Evolutionary conservation across 2,113 vertebrate species (phyloP).

Genomic region (Callipepla californica): DNA sequence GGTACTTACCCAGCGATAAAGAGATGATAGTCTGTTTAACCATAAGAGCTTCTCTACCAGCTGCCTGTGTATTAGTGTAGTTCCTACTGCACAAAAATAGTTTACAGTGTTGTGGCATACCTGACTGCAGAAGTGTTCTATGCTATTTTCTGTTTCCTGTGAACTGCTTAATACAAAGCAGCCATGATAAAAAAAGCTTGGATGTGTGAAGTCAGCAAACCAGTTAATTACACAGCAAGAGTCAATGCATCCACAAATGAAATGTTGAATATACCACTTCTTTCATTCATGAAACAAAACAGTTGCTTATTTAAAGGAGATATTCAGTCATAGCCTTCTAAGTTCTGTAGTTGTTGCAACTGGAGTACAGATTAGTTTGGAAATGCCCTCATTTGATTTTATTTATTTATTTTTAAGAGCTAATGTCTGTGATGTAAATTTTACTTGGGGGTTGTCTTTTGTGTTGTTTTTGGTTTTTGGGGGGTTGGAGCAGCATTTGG

Average conservation of each 20-base stretch:
- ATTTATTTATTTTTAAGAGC: background rate
- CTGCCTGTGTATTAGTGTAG: conserved; percentile 15
- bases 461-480: background rate
- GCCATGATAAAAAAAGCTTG: conserved; percentile 18
- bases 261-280: background rate
- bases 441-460: background rate
- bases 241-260: conserved; percentile 1
- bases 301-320: background rate
- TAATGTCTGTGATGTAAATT: too few relatives aligned
- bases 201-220: conserved; percentile 25
- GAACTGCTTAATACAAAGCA: conserved; percentile 14
- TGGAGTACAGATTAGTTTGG: background rate
- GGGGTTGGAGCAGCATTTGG: background rate
- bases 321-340: background rate
- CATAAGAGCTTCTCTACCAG: conserved; percentile 15
- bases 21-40: conserved; percentile 40
- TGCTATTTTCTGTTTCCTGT: background rate
- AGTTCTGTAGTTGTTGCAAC: background rate
- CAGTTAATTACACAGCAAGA: conserved; percentile 38
- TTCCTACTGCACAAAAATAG: background rate
- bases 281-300: conserved; percentile 9
- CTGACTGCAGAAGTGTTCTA: background rate
- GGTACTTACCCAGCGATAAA: conserved; percentile 33
- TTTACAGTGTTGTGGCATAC: background rate
- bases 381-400: background rate